Evolutionary conservation across 2,113 vertebrate genomes (phyloP).

Genomic region (Sebastes fasciatus): DNA sequence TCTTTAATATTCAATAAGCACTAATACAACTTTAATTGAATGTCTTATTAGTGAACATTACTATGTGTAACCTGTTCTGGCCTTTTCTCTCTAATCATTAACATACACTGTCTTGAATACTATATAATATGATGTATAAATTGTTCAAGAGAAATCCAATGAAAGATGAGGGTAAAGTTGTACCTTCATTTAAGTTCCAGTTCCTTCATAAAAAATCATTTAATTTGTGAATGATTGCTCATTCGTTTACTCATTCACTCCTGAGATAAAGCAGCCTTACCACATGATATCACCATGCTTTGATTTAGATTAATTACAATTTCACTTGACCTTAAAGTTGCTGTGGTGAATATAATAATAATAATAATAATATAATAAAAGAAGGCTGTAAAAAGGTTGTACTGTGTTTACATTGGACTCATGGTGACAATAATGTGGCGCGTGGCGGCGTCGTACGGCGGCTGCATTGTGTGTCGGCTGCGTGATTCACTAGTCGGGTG

Average conservation of each 20-base stretch:
- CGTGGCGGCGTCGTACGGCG: no score
- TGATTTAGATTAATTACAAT: not conserved
- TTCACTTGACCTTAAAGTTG: not conserved
- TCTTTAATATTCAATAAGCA: conserved; percentile 1
- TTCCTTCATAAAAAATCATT: not conserved
- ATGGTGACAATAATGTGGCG: no score
- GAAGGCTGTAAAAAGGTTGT: not conserved
- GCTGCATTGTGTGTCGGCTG: no score
- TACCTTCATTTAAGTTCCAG: not conserved
- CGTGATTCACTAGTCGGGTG: no score
- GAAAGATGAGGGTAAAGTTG: not conserved
- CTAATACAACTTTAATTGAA: not conserved
- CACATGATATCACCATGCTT: not conserved
- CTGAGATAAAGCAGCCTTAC: not conserved
- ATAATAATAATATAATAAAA: not conserved
- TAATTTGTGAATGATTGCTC: not conserved
- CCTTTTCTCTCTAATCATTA: not conserved
- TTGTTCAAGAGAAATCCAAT: not conserved
- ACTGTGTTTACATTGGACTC: not conserved
- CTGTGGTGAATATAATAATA: not conserved
- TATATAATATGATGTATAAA: not conserved
- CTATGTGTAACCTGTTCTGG: not conserved
- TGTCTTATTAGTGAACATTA: not conserved
- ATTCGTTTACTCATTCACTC: not conserved
- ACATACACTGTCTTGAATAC: not conserved